Conservation (phyloP, 1,140 invertebrate genomes). For the Cryptotermes secundus region DNA sequence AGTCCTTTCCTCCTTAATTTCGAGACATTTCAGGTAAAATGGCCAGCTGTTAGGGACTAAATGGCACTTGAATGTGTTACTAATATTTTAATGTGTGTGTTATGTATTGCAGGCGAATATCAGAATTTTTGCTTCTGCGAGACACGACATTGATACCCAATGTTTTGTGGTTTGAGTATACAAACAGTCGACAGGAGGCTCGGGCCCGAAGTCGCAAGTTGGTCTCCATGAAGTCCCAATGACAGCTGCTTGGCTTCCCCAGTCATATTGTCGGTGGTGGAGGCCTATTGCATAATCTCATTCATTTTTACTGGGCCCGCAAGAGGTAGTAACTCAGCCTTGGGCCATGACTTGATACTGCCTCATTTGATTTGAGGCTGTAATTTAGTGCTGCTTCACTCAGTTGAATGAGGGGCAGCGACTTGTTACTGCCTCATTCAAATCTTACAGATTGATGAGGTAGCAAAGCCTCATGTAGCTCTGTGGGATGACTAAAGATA, state of each 20-base stretch:
- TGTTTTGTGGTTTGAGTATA: conserved; percentile 93
- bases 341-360: neutral
- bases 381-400: neutral
- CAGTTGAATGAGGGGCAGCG: neutral
- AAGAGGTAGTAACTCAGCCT: conserved; percentile 33
- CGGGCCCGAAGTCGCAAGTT: conserved; percentile 78
- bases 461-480: neutral
- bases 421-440: neutral
- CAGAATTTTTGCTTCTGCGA: conserved; percentile 81
- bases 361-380: neutral
- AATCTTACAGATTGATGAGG: neutral
- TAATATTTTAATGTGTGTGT: neutral
- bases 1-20: too few species aligned
- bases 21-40: too few species aligned
- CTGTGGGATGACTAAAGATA: neutral
- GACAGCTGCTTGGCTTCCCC: conserved; percentile 55
- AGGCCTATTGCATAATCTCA: conserved; percentile 31
- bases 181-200: conserved; percentile 78
- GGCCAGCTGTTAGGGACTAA: too few species aligned
- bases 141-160: conserved; percentile 92
- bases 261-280: conserved; percentile 12
- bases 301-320: conserved; percentile 35
- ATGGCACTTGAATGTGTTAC: too few species aligned
- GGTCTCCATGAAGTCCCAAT: conserved; percentile 85
- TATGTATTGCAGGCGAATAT: conserved; percentile 70